These are phyloP conservation scores for Amiota minor DNA, from an alignment of 2,888 invertebrate species.

Conservation along the genomic window DNA sequence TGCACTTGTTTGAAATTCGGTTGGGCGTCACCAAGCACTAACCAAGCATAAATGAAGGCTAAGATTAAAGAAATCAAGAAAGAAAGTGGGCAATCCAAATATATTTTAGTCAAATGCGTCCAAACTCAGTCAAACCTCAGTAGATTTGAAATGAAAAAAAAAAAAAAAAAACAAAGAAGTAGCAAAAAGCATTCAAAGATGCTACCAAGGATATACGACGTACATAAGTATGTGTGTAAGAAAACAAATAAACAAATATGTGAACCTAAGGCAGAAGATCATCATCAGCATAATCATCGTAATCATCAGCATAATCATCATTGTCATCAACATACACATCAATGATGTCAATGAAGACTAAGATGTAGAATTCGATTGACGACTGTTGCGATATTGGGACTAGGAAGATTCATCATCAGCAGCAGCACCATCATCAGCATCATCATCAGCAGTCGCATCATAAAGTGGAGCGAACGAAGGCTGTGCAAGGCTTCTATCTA, in stretches of 20 bases:
- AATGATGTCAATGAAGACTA: neutral
- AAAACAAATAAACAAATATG: conserved; percentile 31
- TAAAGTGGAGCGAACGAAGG: neutral
- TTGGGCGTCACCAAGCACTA: conserved; percentile 38
- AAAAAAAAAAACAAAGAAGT: conserved; percentile 57
- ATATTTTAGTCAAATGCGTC: conserved; percentile 58
- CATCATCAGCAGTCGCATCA: conserved; percentile 4
- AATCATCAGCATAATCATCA: conserved; percentile 44
- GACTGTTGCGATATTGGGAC: no score
- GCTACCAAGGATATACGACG: conserved; percentile 41
- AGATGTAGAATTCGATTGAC: neutral
- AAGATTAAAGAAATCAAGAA: conserved; percentile 30
- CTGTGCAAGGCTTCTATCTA: conserved; percentile 15
- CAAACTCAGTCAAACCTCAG: conserved; percentile 54
- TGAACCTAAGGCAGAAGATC: conserved; percentile 59
- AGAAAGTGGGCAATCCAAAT: conserved; percentile 39
- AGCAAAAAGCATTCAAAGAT: conserved; percentile 36
- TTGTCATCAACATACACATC: neutral
- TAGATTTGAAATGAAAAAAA: conserved; percentile 50
- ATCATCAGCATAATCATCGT: conserved; percentile 63
- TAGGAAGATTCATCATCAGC: neutral
- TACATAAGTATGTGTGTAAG: conserved; percentile 18
- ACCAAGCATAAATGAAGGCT: conserved; percentile 54
- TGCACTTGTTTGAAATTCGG: conserved; percentile 50
- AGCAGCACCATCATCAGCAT: conserved; percentile 16